These are phyloP conservation scores for Anastatus disparis DNA, from an alignment of 1,140 invertebrate species.

Conservation along the genomic window DNA sequence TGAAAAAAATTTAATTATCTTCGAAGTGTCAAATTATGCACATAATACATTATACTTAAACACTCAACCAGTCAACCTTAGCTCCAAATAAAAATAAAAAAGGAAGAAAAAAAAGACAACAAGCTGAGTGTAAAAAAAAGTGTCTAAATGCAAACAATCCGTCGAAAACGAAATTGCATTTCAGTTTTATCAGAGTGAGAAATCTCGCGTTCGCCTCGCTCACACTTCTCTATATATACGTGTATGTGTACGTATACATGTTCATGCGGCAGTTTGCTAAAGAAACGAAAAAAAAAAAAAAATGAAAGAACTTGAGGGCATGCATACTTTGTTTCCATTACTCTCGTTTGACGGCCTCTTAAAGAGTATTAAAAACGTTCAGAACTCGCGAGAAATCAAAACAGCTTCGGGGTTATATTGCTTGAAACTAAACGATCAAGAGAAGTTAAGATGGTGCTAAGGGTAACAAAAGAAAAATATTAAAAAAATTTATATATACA, in stretches of 20 bases:
- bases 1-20: no score
- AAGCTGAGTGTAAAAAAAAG: neutral
- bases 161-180: constrained; percentile 42
- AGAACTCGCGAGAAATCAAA: constrained; percentile 39
- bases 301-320: no score
- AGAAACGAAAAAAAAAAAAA: no score
- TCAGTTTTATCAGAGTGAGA: constrained; percentile 41
- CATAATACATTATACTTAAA: neutral
- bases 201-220: constrained; percentile 27
- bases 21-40: constrained; percentile 18
- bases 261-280: no score
- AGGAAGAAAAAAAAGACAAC: no score
- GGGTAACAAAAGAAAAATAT: constrained; percentile 39
- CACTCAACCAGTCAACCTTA: neutral
- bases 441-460: constrained; percentile 39
- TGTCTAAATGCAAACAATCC: constrained; percentile 40
- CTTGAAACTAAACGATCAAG: constrained; percentile 25
- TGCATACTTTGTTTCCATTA: constrained; percentile 42
- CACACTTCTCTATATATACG: no score
- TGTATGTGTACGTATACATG: no score
- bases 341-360: constrained; percentile 39
- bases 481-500: no score
- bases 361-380: constrained; percentile 39
- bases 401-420: constrained; percentile 26
- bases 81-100: neutral